Conservation (phyloP, 2,113 vertebrate species). For the Oryzias curvinotus region DNA sequence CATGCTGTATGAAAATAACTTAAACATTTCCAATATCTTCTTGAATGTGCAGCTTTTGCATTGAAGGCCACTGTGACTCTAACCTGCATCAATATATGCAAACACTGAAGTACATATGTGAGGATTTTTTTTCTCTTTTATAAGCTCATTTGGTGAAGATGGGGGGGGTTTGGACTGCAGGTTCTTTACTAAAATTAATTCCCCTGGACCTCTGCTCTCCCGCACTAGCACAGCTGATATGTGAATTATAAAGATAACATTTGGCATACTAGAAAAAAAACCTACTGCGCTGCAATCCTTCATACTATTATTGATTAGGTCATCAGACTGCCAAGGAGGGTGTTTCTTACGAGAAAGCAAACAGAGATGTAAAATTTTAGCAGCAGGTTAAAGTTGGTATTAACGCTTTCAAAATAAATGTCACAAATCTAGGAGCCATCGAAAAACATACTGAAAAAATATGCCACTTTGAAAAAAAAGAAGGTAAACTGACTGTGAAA, state of each 20-base stretch:
- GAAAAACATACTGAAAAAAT: too few relatives aligned
- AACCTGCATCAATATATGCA: slow-evolving; percentile 15
- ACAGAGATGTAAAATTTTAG: not conserved
- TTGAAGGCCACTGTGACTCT: not conserved
- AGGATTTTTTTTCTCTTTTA: slow-evolving; percentile 17
- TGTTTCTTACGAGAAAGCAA: slow-evolving; percentile 6
- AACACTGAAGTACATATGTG: slow-evolving; percentile 14
- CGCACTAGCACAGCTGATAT: slow-evolving; percentile 45
- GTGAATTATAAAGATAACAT: slow-evolving; percentile 22
- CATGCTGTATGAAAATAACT: slow-evolving; percentile 46
- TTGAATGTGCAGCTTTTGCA: not conserved
- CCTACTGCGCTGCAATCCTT: slow-evolving; percentile 25
- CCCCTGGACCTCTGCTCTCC: slow-evolving; percentile 38
- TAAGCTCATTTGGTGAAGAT: slow-evolving; percentile 16
- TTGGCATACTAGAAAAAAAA: slow-evolving; percentile 23
- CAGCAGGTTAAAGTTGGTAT: not conserved
- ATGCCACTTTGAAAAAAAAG: too few relatives aligned
- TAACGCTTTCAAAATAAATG: too few relatives aligned
- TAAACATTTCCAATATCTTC: slow-evolving; percentile 57
- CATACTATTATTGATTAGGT: not conserved
- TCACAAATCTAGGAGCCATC: too few relatives aligned
- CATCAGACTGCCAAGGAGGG: not conserved
- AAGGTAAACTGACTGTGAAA: too few relatives aligned
- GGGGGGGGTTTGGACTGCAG: slow-evolving; percentile 10
- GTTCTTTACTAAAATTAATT: slow-evolving; percentile 33